These are phyloP conservation scores for Aleiodes leptofemur DNA, from an alignment of 2,888 invertebrate species.

Conservation along the genomic window DNA sequence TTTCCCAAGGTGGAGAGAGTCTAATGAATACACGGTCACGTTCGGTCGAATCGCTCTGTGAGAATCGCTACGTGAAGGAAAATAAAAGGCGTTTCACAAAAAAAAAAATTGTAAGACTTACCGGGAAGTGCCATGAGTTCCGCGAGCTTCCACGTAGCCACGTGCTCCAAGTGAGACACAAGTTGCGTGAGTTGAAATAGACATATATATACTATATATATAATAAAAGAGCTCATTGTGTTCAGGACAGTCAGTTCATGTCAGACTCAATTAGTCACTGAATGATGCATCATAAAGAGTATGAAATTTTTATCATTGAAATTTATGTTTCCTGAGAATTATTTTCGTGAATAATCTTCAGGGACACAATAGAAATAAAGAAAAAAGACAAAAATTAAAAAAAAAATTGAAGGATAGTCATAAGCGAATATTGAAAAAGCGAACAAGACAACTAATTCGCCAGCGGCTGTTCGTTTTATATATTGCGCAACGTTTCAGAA, in stretches of 20 bases:
- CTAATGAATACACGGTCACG: constrained; percentile 20
- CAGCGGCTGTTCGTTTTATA: constrained; percentile 28
- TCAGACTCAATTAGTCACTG: constrained; percentile 30
- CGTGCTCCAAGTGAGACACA: constrained; percentile 38
- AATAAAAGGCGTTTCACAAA: constrained; percentile 9
- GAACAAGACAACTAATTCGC: constrained; percentile 24
- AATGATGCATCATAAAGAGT: constrained; percentile 14
- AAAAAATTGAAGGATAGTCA: not conserved
- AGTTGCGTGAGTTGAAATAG: not conserved
- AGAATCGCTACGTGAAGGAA: constrained; percentile 31
- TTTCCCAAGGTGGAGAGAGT: constrained; percentile 12
- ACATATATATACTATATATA: not conserved
- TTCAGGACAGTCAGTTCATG: not conserved
- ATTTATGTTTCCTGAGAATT: constrained; percentile 18
- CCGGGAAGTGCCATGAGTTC: constrained; percentile 40
- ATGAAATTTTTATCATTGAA: constrained; percentile 21
- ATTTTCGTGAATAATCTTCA: not conserved
- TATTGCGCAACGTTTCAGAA: constrained; percentile 54
- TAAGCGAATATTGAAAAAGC: constrained; percentile 1
- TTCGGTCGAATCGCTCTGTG: constrained; percentile 10
- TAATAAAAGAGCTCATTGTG: constrained; percentile 26
- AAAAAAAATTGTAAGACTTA: constrained; percentile 16
- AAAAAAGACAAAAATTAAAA: not conserved
- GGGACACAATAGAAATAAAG: not conserved
- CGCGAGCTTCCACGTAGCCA: constrained; percentile 43